These are phyloP conservation scores for Platynereis dumerilii DNA, from an alignment of 2,888 invertebrate genomes.

Conservation along the genomic window DNA sequence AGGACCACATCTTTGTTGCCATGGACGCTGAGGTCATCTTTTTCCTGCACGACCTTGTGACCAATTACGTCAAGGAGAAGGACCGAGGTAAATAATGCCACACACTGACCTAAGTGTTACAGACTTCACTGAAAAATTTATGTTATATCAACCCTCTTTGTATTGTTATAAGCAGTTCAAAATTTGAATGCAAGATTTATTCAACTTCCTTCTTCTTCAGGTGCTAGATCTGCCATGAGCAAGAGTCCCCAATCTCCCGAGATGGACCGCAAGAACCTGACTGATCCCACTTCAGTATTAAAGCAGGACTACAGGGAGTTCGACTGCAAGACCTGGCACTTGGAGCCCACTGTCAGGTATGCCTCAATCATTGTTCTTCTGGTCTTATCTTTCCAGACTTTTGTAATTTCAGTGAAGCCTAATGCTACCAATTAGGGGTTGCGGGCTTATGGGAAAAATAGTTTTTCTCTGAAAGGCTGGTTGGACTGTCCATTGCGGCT, in stretches of 20 bases:
- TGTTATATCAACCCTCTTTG: too few relatives aligned
- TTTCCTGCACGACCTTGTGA: conserved; percentile 95
- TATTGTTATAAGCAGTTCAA: too few relatives aligned
- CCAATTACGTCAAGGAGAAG: conserved; percentile 87
- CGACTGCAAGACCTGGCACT: conserved; percentile 93
- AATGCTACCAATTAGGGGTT: too few relatives aligned
- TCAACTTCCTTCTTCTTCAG: not conserved
- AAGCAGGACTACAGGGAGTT: conserved; percentile 85
- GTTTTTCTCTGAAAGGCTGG: too few relatives aligned
- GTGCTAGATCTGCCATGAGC: conserved; percentile 12
- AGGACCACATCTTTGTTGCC: conserved; percentile 97
- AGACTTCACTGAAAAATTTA: too few relatives aligned
- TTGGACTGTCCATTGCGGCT: too few relatives aligned
- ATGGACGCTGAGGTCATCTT: conserved; percentile 97
- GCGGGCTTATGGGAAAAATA: too few relatives aligned
- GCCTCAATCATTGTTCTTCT: too few relatives aligned
- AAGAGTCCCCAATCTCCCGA: conserved; percentile 46
- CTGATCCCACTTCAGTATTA: conserved; percentile 56
- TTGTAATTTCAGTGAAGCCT: too few relatives aligned
- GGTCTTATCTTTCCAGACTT: too few relatives aligned
- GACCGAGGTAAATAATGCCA: conserved; percentile 88
- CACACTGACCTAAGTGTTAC: too few relatives aligned
- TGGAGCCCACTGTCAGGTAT: conserved; percentile 75
- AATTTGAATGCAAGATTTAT: too few relatives aligned
- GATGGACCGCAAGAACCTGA: conserved; percentile 51